Evolutionary conservation across 1,140 invertebrate species (phyloP), one percentile per base, ranked within the genome.

Genomic region (Chrysomallon squamiferum): DNA sequence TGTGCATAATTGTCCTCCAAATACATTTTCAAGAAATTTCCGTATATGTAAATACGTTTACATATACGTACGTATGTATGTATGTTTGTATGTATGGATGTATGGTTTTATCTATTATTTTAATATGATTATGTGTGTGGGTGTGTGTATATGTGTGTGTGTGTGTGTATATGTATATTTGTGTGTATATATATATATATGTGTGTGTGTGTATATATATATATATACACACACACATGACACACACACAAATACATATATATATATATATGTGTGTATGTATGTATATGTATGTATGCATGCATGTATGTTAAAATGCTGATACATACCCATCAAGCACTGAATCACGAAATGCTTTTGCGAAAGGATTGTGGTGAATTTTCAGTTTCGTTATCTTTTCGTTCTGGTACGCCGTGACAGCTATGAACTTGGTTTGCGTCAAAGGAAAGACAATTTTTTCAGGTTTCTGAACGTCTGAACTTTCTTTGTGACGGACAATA

Each of bases 321-420:
- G n/a, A n/a, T n/a, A 62, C 65, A 49, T 52, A 63, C 50, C 38
- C 38, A 18, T 49, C 29, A 20, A 65, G 20, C 41, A 94, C 95
- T 5, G 94, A 96, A 81, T 97, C 95, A 74, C 95, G 88, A 88
- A 98, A 98, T 71, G 95, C 95, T 90, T 98, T 98, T 59, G 95
- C 95, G 85, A 98, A 98, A n/a, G 95, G 95, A 87, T 98, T 98
- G 89, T 97, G 95, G 89, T 97, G 95, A 78, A 98, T 98, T 50
- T 75, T 79, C 57, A 75, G 59, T 54, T 71, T 63, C 7, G 68
- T 71, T 4, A 72, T 69, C 25, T 59, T 9, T 6, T 64, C 65
- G 47, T 79, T 79, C 71, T 79, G 76, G 62, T 79, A 79, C 3
- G 77, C 77, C 2, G 77, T 79, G 3, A 78, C 77, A 2, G 77